Evolutionary conservation across 2,888 invertebrate species (phyloP).

Genomic region (Chloroclystis v-ata): DNA sequence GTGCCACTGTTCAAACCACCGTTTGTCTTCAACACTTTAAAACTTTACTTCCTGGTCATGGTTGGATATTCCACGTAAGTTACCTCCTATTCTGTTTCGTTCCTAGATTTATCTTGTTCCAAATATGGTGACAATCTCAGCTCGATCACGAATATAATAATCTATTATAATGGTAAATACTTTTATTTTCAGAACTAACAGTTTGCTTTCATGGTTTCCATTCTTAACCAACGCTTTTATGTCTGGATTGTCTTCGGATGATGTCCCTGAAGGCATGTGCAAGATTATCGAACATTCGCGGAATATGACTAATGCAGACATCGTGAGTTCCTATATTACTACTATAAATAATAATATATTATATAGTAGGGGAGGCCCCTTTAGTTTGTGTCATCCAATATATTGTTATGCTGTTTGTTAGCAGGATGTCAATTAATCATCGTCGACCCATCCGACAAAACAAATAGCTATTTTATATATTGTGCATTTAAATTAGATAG

Average conservation of each 20-base stretch:
- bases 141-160: too few species aligned
- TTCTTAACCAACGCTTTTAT: conserved; percentile 9
- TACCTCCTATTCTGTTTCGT: not conserved
- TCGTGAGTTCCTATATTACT: conserved; percentile 1
- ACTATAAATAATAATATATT: not conserved
- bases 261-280: conserved; percentile 11
- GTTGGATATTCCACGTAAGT: not conserved
- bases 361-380: too few species aligned
- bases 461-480: too few species aligned
- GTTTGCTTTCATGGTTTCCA: conserved; percentile 15
- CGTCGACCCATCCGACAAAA: too few species aligned
- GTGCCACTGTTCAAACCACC: conserved; percentile 24
- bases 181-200: conserved; percentile 11
- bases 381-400: too few species aligned
- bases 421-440: too few species aligned
- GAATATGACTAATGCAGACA: not conserved
- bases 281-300: conserved; percentile 12
- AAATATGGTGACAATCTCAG: too few species aligned
- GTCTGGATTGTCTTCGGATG: not conserved
- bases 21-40: conserved; percentile 17
- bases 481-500: too few species aligned
- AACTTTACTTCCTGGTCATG: conserved; percentile 23
- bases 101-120: too few species aligned
- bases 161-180: too few species aligned
- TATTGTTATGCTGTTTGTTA: too few species aligned